Base-by-base conservation (phyloP, 2,888 invertebrate genomes). In the Desoria tigrina region DNA sequence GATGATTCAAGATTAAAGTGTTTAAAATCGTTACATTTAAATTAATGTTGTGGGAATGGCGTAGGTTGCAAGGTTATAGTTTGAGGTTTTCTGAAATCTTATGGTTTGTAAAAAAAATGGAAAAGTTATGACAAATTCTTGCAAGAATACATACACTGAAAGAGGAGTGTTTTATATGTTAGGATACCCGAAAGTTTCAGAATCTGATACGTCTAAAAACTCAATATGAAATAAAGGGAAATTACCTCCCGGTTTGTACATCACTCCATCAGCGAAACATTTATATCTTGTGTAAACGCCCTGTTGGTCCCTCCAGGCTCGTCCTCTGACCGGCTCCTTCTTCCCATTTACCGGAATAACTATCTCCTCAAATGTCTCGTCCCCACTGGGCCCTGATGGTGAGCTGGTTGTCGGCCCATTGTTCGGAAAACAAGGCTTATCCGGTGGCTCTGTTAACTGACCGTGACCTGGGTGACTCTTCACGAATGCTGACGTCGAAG, bases 201-300 rank as follows among this genome's bases (percentile, higher is more conserved):
- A 32, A 32, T 32, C 11, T 32, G 32, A 32, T 32, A 32, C 11
- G 32, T 32, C 32, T 32, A 32, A 32, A 32, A 32, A 32, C 6
- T 7, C 6, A 32, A 11, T 32, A 32, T 32, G 11, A 32, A 32
- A 32, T 51, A 64, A 53, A 58, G 21, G 18, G 42, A 37, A 42
- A 78, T 76, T 77, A 81, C 81, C 80, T 74, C 79, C 78, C 49
- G 79, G 78, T 65, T 77, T 78, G 74, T 82, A 83, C 50, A 79
- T 78, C 23, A 77, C 61, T 50, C 74, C 77, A 64, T 79, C 78
- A 53, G 77, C 75, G 50, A 78, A 77, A 69, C 78, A 78, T 16
- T 76, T 72, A 64, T 78, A 79, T 66, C 77, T 76, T 24, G 75
- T 73, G 69, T 78, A 78, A 26, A 73, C 76, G 37, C 79, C 79